A percentile compares a stretch with the other conserved stretches of the same genome.
Conservation (phyloP, 2,797 vertebrate genomes). For the Crypturellus tataupa region DNA sequence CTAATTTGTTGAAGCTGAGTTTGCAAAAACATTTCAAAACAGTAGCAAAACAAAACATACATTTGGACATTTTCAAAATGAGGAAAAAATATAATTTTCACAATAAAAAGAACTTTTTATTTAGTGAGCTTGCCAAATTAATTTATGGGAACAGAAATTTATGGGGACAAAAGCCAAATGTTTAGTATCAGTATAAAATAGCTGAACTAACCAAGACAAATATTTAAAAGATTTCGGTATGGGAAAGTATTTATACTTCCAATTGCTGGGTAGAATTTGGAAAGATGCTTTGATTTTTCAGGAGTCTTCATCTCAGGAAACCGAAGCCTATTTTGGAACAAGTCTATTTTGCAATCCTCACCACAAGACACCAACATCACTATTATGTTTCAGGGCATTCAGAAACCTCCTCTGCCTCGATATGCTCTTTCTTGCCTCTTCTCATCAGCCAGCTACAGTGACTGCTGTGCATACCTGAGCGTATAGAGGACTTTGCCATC, state of each 20-base stretch:
- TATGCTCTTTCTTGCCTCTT: background rate
- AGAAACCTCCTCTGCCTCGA: background rate
- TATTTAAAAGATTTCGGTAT: background rate
- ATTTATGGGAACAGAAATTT: background rate
- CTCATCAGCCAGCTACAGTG: background rate
- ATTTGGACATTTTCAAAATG: constrained; percentile 39
- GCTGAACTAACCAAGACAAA: background rate
- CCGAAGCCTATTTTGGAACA: background rate
- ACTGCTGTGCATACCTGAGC: constrained; percentile 74
- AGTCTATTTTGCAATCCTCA: background rate
- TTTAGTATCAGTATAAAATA: background rate
- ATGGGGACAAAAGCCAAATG: background rate
- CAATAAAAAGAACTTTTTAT: constrained; percentile 9
- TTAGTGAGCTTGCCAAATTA: background rate
- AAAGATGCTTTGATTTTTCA: background rate
- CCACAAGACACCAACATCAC: background rate
- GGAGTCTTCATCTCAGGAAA: background rate
- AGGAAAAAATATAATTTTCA: background rate
- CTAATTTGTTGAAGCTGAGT: constrained; percentile 45
- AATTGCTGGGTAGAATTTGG: background rate
- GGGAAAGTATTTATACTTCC: background rate
- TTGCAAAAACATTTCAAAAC: constrained; percentile 44
- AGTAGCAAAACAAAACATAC: constrained; percentile 25
- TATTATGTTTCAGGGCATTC: background rate
- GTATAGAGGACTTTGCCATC: constrained; percentile 85